These are phyloP conservation scores for Cephalopachus bancanus DNA, from an alignment of 2,797 vertebrate genomes.

Conservation along the genomic window DNA sequence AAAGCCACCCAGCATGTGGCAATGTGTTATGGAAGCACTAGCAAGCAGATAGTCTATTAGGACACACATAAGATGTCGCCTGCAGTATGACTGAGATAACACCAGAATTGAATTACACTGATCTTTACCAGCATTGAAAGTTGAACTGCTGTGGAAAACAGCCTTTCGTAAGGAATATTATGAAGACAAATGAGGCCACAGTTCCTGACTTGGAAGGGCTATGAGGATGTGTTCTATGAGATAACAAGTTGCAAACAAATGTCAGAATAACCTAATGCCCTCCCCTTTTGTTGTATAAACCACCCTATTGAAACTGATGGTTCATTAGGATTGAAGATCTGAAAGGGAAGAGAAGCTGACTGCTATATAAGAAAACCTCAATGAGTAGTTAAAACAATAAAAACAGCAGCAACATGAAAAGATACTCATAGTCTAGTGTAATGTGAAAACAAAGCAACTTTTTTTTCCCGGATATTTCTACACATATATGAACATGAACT, in stretches of 20 bases:
- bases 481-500: background rate
- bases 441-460: background rate
- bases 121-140: background rate
- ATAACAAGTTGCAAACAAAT: background rate
- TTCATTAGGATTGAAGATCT: background rate
- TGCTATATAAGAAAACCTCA: background rate
- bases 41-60: background rate
- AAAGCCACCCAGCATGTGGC: background rate
- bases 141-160: background rate
- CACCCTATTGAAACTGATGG: background rate
- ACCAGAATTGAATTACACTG: background rate
- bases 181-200: background rate
- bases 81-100: background rate
- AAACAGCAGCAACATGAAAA: background rate
- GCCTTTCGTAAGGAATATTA: background rate
- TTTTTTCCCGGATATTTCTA: too few relatives aligned
- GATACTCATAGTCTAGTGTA: background rate
- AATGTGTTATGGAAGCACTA: background rate
- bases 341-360: background rate
- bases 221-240: background rate
- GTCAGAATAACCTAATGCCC: background rate
- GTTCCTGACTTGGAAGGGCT: background rate
- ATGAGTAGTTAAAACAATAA: background rate
- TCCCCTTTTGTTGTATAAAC: background rate
- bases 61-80: background rate